These are phyloP conservation scores for Hesperia comma DNA, from an alignment of 2,888 invertebrate genomes.

Conservation along the genomic window DNA sequence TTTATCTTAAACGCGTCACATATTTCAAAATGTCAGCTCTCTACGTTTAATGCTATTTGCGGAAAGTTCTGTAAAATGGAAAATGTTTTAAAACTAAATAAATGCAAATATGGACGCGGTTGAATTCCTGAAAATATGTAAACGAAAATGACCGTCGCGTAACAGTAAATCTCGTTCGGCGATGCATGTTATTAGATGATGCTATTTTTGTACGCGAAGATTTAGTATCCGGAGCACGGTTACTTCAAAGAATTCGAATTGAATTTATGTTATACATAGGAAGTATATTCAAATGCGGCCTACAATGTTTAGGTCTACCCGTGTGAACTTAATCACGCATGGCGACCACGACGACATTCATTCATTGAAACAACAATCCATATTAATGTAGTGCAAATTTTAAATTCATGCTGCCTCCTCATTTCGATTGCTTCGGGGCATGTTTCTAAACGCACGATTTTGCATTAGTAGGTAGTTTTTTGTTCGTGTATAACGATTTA, in stretches of 20 bases:
- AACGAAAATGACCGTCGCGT: conserved; percentile 50
- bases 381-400: conserved; percentile 84
- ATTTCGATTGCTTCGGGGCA: conserved; percentile 73
- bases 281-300: conserved; percentile 82
- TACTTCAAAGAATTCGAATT: conserved; percentile 78
- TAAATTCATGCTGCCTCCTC: conserved; percentile 79
- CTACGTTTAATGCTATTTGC: no score
- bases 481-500: conserved; percentile 73
- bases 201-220: conserved; percentile 72
- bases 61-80: no score
- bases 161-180: conserved; percentile 64
- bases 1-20: conserved; percentile 49
- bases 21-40: not conserved
- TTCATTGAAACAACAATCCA: conserved; percentile 83
- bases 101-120: not conserved
- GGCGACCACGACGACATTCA: conserved; percentile 80
- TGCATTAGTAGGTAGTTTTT: conserved; percentile 79
- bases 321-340: conserved; percentile 83
- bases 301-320: conserved; percentile 79
- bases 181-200: conserved; percentile 72
- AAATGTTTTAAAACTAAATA: not conserved
- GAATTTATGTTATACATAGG: conserved; percentile 81
- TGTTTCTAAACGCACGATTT: conserved; percentile 80
- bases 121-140: conserved; percentile 37
- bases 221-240: conserved; percentile 78